These are phyloP conservation scores for Sycophila sp. DNA, from an alignment of 1,140 invertebrate species.

Conservation along the genomic window DNA sequence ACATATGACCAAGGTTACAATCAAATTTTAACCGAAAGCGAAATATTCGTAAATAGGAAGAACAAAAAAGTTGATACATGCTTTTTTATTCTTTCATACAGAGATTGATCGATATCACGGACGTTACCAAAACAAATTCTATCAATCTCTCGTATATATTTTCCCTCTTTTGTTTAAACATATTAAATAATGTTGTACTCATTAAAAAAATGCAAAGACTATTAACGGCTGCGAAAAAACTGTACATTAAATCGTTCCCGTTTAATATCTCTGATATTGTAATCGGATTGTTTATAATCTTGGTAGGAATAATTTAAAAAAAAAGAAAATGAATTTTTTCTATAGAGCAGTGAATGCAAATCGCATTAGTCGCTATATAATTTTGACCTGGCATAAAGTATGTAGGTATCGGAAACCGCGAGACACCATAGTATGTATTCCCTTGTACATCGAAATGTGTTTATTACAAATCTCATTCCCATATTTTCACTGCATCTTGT, in stretches of 20 bases:
- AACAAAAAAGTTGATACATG: neutral
- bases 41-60: neutral
- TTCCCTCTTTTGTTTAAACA: neutral
- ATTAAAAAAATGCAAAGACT: neutral
- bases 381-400: constrained; percentile 10
- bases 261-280: constrained; percentile 17
- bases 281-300: neutral
- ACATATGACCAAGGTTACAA: constrained; percentile 71
- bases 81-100: neutral
- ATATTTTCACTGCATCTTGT: constrained; percentile 4
- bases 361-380: constrained; percentile 27
- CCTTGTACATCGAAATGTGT: neutral
- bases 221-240: neutral
- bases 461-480: constrained; percentile 24
- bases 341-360: constrained; percentile 5
- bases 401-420: neutral
- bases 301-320: constrained; percentile 13
- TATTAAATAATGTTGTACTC: constrained; percentile 1
- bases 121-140: neutral
- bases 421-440: constrained; percentile 12
- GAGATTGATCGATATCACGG: neutral
- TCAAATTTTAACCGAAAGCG: constrained; percentile 34
- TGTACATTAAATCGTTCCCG: constrained; percentile 17
- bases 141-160: neutral
- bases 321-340: neutral